These are phyloP conservation scores for Lordiphosa andalusiaca DNA, from an alignment of 2,888 invertebrate genomes.

Conservation along the genomic window DNA sequence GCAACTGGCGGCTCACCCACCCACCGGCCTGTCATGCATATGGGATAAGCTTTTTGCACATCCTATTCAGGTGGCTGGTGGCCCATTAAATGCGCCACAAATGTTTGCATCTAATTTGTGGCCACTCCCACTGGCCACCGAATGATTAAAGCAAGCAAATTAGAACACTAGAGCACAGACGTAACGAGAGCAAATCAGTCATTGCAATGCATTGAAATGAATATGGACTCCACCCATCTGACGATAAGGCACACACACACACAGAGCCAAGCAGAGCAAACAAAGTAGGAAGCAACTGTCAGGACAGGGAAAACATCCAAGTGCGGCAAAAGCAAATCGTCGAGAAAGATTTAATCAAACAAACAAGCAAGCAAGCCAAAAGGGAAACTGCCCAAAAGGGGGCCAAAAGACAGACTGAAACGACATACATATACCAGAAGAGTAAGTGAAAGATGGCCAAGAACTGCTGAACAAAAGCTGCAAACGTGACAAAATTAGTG, in stretches of 20 bases:
- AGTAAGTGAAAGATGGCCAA: constrained; percentile 54
- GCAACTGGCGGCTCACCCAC: constrained; percentile 32
- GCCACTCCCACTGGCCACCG: constrained; percentile 6
- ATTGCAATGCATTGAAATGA: constrained; percentile 12
- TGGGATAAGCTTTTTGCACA: constrained; percentile 5
- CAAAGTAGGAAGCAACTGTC: constrained; percentile 19
- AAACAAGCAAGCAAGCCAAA: constrained; percentile 28
- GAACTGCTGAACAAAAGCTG: constrained; percentile 60
- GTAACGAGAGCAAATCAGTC: constrained; percentile 11
- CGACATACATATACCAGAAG: constrained; percentile 2
- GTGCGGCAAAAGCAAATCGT: constrained; percentile 38
- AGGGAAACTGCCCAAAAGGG: constrained; percentile 16
- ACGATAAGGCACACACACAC: constrained; percentile 8
- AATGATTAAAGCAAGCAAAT: constrained; percentile 25
- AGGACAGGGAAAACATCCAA: not conserved
- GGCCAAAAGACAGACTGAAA: constrained; percentile 21
- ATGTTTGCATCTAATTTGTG: constrained; percentile 59
- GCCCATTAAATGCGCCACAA: constrained; percentile 24
- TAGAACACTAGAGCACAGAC: constrained; percentile 17
- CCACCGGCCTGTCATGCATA: not conserved
- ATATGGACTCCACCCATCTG: constrained; percentile 3
- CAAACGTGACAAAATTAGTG: constrained; percentile 77
- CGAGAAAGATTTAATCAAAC: constrained; percentile 44
- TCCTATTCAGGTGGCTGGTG: constrained; percentile 30
- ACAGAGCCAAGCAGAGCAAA: constrained; percentile 12